These are phyloP conservation scores for Drosophila subpulchrella DNA, from an alignment of 1,140 invertebrate species.

Conservation along the genomic window DNA sequence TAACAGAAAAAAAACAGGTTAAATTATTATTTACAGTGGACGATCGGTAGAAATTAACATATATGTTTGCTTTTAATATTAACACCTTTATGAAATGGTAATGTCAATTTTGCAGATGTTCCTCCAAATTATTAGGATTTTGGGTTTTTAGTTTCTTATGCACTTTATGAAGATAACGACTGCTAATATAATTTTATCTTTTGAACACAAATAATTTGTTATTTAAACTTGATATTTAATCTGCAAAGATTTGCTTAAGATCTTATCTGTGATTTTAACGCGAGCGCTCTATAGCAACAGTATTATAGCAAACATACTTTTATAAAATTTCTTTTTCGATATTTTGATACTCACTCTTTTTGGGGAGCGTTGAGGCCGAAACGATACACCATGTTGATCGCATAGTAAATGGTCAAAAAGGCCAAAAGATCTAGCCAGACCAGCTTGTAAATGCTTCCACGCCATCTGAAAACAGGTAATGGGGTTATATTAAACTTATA, in stretches of 20 bases:
- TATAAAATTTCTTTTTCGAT: too few relatives aligned
- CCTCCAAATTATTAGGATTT: background rate
- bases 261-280: too few relatives aligned
- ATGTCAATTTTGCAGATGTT: background rate
- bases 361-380: conserved; percentile 91
- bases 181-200: too few relatives aligned
- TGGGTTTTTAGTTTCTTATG: too few relatives aligned
- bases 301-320: too few relatives aligned
- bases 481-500: background rate
- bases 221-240: too few relatives aligned
- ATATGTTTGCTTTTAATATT: background rate
- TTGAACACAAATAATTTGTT: too few relatives aligned
- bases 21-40: background rate
- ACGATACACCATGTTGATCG: conserved; percentile 94
- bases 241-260: too few relatives aligned
- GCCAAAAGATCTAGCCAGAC: conserved; percentile 96
- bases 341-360: conserved; percentile 90
- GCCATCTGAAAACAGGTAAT: conserved; percentile 91
- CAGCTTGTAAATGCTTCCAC: conserved; percentile 98
- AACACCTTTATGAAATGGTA: background rate
- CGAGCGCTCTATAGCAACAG: too few relatives aligned
- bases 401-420: conserved; percentile 93
- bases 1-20: background rate
- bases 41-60: background rate
- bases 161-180: too few relatives aligned